A percentile compares a stretch with the other conserved stretches of the same genome.
Evolutionary conservation across 2,113 vertebrate genomes (phyloP).

Genomic region (Tenebrosternarchus preto): DNA sequence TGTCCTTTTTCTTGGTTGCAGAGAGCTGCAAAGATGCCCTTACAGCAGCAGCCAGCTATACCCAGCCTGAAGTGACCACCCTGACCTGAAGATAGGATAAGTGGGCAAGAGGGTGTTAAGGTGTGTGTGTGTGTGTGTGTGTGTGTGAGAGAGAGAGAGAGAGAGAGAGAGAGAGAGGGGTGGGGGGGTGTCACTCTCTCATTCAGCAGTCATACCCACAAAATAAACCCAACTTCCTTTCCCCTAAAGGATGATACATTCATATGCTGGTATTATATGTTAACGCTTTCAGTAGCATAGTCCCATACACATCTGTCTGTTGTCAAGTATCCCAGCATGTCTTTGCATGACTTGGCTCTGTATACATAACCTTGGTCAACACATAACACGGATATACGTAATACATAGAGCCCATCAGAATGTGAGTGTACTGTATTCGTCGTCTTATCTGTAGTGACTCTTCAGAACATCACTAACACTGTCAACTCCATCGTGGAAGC

Average conservation of each 20-base stretch:
- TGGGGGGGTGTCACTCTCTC: constrained; percentile 11
- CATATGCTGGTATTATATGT: constrained; percentile 47
- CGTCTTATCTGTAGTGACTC: constrained; percentile 23
- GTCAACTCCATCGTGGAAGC: constrained; percentile 29
- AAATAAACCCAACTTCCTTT: background rate
- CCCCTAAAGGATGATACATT: constrained; percentile 21
- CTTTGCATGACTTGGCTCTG: constrained; percentile 62
- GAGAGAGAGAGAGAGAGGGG: no score
- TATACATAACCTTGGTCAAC: constrained; percentile 49
- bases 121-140: no score
- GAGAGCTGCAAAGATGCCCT: constrained; percentile 74
- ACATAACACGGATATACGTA: constrained; percentile 39
- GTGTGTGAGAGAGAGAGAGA: no score
- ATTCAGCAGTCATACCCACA: background rate
- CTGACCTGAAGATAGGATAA: constrained; percentile 65
- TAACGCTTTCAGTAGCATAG: constrained; percentile 33
- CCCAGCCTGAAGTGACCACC: constrained; percentile 72
- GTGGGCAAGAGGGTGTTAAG: no score
- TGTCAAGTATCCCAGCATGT: constrained; percentile 61
- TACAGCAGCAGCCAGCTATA: constrained; percentile 63
- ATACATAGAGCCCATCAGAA: constrained; percentile 41
- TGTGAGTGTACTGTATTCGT: constrained; percentile 31
- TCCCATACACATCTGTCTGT: constrained; percentile 51
- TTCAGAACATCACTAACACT: constrained; percentile 25
- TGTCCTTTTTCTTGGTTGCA: constrained; percentile 56